A percentile compares a stretch with the other conserved stretches of the same genome.
Evolutionary conservation across 1,140 invertebrate species (phyloP).

Genomic region (Saccostrea glomerata): DNA sequence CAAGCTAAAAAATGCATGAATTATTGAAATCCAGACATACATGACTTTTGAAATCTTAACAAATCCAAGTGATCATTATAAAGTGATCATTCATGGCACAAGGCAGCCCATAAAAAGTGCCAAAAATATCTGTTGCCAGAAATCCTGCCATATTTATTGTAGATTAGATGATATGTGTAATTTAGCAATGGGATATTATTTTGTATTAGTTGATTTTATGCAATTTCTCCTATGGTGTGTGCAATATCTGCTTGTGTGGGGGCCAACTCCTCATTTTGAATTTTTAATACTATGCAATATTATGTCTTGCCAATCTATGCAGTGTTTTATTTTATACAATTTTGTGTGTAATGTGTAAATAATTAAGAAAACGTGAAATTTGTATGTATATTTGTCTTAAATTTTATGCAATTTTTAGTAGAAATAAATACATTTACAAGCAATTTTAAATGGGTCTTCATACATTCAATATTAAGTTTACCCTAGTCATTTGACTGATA

Average conservation of each 20-base stretch:
- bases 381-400: neutral
- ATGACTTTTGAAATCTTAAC: neutral
- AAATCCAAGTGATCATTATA: neutral
- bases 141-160: conserved; percentile 22
- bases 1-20: no score
- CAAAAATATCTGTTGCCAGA: neutral
- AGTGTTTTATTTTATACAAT: neutral
- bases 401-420: neutral
- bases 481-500: no score
- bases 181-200: neutral
- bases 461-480: neutral
- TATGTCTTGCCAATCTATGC: neutral
- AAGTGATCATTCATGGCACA: neutral
- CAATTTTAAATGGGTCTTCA: neutral
- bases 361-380: neutral
- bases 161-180: neutral
- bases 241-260: neutral
- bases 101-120: neutral
- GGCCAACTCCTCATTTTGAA: neutral
- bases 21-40: no score
- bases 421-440: neutral
- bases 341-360: no score
- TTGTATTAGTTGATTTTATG: neutral
- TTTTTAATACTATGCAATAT: neutral
- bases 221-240: neutral